Evolutionary conservation across 2,888 invertebrate genomes (phyloP).

Genomic region (Gastrophysa polygoni): DNA sequence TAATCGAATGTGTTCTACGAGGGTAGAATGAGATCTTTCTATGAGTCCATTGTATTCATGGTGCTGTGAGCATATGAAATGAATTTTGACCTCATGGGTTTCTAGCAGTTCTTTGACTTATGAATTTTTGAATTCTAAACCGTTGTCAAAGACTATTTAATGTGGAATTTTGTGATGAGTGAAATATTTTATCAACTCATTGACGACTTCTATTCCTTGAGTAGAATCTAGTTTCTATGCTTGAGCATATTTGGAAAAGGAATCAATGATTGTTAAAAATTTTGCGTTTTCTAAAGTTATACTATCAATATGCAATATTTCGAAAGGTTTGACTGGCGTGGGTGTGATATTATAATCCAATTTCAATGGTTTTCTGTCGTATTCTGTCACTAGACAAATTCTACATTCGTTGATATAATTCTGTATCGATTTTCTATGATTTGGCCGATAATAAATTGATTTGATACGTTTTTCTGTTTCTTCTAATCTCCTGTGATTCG

Average conservation of each 20-base stretch:
- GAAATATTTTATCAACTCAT: constrained; percentile 32
- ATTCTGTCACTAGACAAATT: constrained; percentile 27
- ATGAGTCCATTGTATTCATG: constrained; percentile 32
- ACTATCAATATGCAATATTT: constrained; percentile 26
- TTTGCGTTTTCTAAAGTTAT: constrained; percentile 17
- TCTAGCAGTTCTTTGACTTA: constrained; percentile 29
- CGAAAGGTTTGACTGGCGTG: constrained; percentile 25
- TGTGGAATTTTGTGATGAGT: constrained; percentile 29
- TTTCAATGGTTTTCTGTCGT: constrained; percentile 29
- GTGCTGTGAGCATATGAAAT: constrained; percentile 30
- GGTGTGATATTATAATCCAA: constrained; percentile 26
- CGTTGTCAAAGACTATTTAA: constrained; percentile 35
- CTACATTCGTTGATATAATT: constrained; percentile 30
- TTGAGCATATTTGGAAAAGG: constrained; percentile 36
- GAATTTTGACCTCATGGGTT: constrained; percentile 31
- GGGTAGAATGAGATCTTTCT: constrained; percentile 11
- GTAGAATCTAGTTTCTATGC: constrained; percentile 17
- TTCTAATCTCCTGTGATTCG: neutral
- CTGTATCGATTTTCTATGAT: constrained; percentile 29
- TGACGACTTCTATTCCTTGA: constrained; percentile 24
- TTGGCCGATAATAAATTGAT: constrained; percentile 30
- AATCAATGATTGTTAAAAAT: constrained; percentile 35
- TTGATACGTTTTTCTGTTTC: constrained; percentile 21
- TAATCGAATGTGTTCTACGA: constrained; percentile 28
- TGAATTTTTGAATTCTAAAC: constrained; percentile 32